A percentile compares a stretch with the other conserved stretches of the same genome.
Conservation (phyloP, 1,140 invertebrate genomes). For the Procambarus virginalis region DNA sequence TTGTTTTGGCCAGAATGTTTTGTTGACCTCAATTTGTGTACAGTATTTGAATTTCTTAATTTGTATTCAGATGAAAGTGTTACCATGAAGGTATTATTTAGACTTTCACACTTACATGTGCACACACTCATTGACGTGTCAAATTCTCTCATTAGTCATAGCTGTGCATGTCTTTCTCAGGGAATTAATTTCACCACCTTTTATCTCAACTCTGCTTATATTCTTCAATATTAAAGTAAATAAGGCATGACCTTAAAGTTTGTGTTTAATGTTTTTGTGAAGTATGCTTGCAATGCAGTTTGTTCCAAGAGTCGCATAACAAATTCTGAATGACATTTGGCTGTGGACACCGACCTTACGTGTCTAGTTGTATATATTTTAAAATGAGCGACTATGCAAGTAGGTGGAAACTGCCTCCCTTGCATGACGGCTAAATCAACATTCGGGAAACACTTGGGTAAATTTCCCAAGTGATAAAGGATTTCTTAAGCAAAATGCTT, state of each 20-base stretch:
- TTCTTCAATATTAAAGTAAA: not conserved
- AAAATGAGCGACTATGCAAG: not conserved
- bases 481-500: too few species aligned
- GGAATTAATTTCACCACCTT: conserved; percentile 2
- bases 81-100: too few species aligned
- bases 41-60: too few species aligned
- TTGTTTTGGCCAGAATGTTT: too few species aligned
- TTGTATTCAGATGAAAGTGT: too few species aligned
- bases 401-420: not conserved
- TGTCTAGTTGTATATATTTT: not conserved
- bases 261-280: not conserved
- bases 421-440: not conserved
- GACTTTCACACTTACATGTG: too few species aligned
- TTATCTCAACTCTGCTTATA: not conserved
- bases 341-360: not conserved
- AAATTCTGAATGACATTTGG: not conserved
- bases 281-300: not conserved
- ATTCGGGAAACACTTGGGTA: not conserved
- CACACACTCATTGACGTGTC: too few species aligned
- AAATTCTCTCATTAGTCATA: not conserved
- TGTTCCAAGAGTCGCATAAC: not conserved
- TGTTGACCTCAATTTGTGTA: too few species aligned
- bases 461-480: too few species aligned
- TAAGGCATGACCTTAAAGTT: not conserved
- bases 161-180: conserved; percentile 16